phyloP scores from a whole-genome alignment of 2,888 invertebrate species.

The Agrotis puta region DNA sequence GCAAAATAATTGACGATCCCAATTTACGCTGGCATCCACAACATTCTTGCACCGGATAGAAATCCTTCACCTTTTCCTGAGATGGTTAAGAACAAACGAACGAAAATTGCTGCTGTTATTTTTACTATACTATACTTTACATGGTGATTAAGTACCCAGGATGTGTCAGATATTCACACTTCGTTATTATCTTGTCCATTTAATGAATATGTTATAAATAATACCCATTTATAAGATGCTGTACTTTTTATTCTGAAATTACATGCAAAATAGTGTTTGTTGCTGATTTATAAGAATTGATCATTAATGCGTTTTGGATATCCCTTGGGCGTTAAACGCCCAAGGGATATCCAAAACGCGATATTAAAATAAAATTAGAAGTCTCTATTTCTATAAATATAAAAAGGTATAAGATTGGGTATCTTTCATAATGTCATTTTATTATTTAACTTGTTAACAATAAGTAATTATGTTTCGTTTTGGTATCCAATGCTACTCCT shows the following conservation, averaged over 20 bases:
- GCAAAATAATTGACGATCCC: conserved; percentile 23
- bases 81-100: conserved; percentile 30
- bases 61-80: conserved; percentile 63
- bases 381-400: too few species aligned
- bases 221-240: conserved; percentile 4
- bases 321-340: too few species aligned
- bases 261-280: not conserved
- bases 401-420: not conserved
- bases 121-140: conserved; percentile 26
- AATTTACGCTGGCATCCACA: conserved; percentile 29
- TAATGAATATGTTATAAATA: conserved; percentile 38
- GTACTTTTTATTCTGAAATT: conserved; percentile 8
- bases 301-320: conserved; percentile 37
- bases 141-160: conserved; percentile 48
- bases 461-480: not conserved
- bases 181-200: conserved; percentile 26
- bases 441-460: not conserved
- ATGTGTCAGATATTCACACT: conserved; percentile 35
- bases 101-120: conserved; percentile 30
- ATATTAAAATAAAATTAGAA: too few species aligned
- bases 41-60: conserved; percentile 31
- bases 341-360: too few species aligned
- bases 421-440: not conserved
- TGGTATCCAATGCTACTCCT: not conserved
- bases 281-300: conserved; percentile 36